Evolutionary conservation across 2,113 vertebrate genomes (phyloP).

Genomic region (Glaucidium brasilianum): DNA sequence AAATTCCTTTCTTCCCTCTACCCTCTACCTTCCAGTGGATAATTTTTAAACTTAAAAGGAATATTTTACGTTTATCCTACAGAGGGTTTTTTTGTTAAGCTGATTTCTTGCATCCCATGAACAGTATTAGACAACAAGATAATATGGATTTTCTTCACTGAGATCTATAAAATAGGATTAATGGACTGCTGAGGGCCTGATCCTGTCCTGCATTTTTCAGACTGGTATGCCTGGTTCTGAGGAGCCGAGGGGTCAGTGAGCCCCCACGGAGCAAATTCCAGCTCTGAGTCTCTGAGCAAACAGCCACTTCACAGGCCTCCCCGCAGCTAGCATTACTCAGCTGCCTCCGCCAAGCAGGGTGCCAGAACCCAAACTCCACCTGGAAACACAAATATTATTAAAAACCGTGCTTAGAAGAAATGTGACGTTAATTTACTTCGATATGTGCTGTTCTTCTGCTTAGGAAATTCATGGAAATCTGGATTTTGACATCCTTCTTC

Average conservation of each 20-base stretch:
- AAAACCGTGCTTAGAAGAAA: not conserved
- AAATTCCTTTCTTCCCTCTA: not conserved
- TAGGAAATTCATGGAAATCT: not conserved
- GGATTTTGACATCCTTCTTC: not conserved
- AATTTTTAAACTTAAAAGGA: not conserved
- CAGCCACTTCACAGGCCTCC: not conserved
- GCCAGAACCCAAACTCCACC: not conserved
- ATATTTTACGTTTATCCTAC: not conserved
- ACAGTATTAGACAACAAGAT: slow-evolving; percentile 30
- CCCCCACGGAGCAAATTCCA: not conserved
- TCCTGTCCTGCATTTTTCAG: not conserved
- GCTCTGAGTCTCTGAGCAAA: not conserved
- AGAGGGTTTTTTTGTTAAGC: slow-evolving; percentile 35
- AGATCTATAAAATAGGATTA: slow-evolving; percentile 30
- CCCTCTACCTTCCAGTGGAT: not conserved
- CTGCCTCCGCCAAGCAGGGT: not conserved
- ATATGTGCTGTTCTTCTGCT: not conserved
- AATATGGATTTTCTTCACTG: slow-evolving; percentile 28
- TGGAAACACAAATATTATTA: not conserved
- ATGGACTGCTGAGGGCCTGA: not conserved
- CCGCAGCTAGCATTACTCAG: accelerated
- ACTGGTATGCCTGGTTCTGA: not conserved
- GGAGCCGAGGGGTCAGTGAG: not conserved
- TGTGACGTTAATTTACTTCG: not conserved
- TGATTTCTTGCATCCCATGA: slow-evolving; percentile 41